Conservation (phyloP, 2,113 vertebrate genomes). For the Amia ocellicauda region DNA sequence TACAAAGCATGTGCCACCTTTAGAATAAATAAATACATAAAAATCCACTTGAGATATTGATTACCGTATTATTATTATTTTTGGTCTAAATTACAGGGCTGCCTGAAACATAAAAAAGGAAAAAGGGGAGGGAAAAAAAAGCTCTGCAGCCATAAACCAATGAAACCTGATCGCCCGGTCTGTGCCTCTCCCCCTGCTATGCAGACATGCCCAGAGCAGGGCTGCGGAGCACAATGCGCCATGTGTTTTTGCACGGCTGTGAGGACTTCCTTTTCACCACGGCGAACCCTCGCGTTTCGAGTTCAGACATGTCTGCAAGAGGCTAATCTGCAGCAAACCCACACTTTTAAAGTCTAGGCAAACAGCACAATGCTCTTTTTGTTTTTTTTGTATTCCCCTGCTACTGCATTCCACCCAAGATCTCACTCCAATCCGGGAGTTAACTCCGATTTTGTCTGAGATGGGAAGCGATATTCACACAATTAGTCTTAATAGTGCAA, state of each 20-base stretch:
- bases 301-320: constrained; percentile 47
- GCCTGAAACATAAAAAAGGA: constrained; percentile 22
- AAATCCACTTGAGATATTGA: too few relatives aligned
- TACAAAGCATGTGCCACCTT: too few relatives aligned
- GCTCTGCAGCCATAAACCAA: background rate
- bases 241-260: background rate
- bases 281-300: constrained; percentile 31
- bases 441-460: too few relatives aligned
- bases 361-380: background rate
- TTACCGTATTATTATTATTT: background rate
- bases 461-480: too few relatives aligned
- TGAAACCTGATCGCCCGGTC: background rate
- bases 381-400: constrained; percentile 7
- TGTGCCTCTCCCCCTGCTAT: constrained; percentile 1
- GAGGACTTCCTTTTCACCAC: background rate
- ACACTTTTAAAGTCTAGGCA: constrained; percentile 24
- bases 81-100: background rate
- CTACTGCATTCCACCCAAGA: constrained; percentile 24
- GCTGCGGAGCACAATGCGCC: background rate
- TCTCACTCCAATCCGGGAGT: constrained; percentile 15
- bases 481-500: too few relatives aligned
- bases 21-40: too few relatives aligned
- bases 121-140: constrained; percentile 1
- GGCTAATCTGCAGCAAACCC: constrained; percentile 29
- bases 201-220: background rate